A percentile compares a stretch with the other conserved stretches of the same genome.
Conservation (phyloP, 2,797 vertebrate genomes). For the Halcyon smyrnensis region DNA sequence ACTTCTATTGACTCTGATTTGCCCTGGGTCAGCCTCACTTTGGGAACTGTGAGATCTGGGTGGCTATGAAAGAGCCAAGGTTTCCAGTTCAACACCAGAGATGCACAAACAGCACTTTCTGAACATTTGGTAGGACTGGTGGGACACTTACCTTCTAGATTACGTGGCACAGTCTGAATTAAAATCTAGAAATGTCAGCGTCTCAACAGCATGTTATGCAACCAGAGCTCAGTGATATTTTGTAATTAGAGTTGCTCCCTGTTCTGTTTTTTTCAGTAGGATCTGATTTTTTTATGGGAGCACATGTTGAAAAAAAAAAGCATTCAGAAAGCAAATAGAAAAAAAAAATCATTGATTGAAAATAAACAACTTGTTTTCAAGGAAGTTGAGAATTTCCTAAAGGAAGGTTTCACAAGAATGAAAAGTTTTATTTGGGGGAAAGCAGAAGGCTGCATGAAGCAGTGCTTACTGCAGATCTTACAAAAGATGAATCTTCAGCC, state of each 20-base stretch:
- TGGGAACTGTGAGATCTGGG: background rate
- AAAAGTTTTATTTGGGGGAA: background rate
- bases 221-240: conserved; percentile 10
- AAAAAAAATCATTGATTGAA: background rate
- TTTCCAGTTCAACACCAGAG: background rate
- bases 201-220: conserved; percentile 13
- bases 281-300: background rate
- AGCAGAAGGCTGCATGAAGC: background rate
- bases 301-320: background rate
- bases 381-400: background rate
- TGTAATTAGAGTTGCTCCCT: background rate
- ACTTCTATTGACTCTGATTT: rapidly evolving
- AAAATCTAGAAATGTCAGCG: background rate
- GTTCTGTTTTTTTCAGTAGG: background rate
- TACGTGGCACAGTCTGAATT: background rate
- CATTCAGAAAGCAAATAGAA: background rate
- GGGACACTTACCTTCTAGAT: conserved; percentile 9
- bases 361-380: background rate
- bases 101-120: background rate
- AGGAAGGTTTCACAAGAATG: background rate
- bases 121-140: background rate
- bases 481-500: background rate
- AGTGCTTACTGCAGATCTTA: background rate
- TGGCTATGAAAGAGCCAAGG: background rate
- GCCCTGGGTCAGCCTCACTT: background rate